These are phyloP conservation scores for Himalopsyche tibetana DNA, from an alignment of 2,888 invertebrate genomes.

Conservation along the genomic window DNA sequence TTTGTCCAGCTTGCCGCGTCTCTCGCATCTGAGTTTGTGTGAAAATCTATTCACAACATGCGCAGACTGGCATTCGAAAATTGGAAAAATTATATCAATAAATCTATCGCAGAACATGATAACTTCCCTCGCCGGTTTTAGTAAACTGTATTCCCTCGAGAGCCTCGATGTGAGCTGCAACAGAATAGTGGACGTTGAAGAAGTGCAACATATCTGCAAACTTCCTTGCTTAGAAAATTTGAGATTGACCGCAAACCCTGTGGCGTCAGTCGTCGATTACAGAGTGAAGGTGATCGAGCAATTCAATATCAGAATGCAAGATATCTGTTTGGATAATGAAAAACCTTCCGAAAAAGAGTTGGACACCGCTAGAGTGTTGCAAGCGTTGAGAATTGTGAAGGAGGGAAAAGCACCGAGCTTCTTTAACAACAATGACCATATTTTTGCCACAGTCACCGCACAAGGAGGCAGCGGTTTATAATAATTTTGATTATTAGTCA, in stretches of 20 bases:
- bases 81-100: slow-evolving; percentile 92
- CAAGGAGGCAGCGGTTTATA: slow-evolving; percentile 64
- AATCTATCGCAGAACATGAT: slow-evolving; percentile 92
- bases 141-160: slow-evolving; percentile 90
- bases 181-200: slow-evolving; percentile 86
- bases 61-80: slow-evolving; percentile 87
- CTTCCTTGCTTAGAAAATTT: slow-evolving; percentile 92
- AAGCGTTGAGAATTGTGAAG: slow-evolving; percentile 88
- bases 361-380: slow-evolving; percentile 93
- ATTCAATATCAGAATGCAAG: slow-evolving; percentile 88
- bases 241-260: slow-evolving; percentile 92
- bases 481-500: slow-evolving; percentile 46
- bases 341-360: slow-evolving; percentile 91
- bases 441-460: slow-evolving; percentile 61
- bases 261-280: slow-evolving; percentile 91
- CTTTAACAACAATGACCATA: slow-evolving; percentile 71
- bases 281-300: slow-evolving; percentile 92
- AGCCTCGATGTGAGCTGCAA: slow-evolving; percentile 92
- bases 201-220: slow-evolving; percentile 86
- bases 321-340: slow-evolving; percentile 92
- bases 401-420: slow-evolving; percentile 82
- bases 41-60: slow-evolving; percentile 86
- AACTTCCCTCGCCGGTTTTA: slow-evolving; percentile 82
- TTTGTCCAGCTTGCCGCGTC: slow-evolving; percentile 85
- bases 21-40: slow-evolving; percentile 86